These are phyloP conservation scores for Ceratosolen fusciceps DNA, from an alignment of 1,140 invertebrate genomes.

Conservation along the genomic window DNA sequence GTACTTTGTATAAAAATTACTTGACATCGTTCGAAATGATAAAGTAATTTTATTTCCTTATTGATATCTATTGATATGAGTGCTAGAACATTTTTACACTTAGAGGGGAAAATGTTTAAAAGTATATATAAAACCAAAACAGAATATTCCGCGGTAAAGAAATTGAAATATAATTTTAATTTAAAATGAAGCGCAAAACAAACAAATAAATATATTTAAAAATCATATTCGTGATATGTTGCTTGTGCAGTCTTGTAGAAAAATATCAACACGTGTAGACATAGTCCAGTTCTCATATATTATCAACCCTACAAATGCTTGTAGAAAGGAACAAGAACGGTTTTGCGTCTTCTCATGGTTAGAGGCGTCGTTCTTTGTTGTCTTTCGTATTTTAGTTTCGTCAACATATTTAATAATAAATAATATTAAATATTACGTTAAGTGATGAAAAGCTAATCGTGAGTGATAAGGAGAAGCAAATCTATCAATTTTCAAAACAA, in stretches of 20 bases:
- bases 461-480: constrained; percentile 11
- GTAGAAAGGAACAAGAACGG: not conserved
- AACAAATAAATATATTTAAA: not conserved
- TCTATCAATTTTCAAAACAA: not conserved
- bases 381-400: constrained; percentile 20
- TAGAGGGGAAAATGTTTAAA: too few species aligned
- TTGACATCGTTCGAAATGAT: not conserved
- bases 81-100: not conserved
- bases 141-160: not conserved
- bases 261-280: not conserved
- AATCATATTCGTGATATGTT: not conserved
- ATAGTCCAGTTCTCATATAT: not conserved
- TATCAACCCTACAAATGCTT: not conserved
- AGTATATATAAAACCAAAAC: too few species aligned
- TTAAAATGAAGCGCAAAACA: not conserved
- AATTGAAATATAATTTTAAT: not conserved
- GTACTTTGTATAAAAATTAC: not conserved
- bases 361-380: not conserved
- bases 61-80: not conserved
- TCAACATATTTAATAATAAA: constrained; percentile 34
- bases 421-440: not conserved
- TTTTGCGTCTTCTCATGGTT: not conserved
- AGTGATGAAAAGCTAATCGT: not conserved
- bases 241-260: not conserved
- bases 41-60: not conserved